These are phyloP conservation scores for Stichopus horrens DNA, from an alignment of 53 echinoderm and acorn worm species.

Conservation along the genomic window DNA sequence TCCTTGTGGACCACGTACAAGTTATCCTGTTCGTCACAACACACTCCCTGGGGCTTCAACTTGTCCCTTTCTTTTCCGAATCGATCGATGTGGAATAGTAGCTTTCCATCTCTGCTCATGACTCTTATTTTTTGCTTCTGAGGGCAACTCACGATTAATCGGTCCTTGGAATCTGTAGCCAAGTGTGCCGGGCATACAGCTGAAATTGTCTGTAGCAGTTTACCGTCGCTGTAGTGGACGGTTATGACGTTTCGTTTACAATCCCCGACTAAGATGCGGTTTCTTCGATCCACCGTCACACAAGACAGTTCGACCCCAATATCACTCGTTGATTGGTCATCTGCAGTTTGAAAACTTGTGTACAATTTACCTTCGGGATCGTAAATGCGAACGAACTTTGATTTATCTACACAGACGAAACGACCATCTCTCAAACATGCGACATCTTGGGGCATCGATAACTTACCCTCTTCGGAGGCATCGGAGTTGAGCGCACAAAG, in stretches of 20 bases:
- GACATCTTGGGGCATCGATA: slow-evolving; percentile 91
- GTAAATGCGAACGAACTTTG: slow-evolving; percentile 71
- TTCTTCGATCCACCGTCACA: slow-evolving; percentile 80
- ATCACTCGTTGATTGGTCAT: slow-evolving; percentile 37
- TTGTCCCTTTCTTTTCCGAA: slow-evolving; percentile 75
- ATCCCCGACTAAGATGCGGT: slow-evolving; percentile 76
- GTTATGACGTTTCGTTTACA: slow-evolving; percentile 73
- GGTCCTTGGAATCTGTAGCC: slow-evolving; percentile 69
- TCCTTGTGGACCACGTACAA: slow-evolving; percentile 91
- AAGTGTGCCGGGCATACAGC: slow-evolving; percentile 79
- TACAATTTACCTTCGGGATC: slow-evolving; percentile 67
- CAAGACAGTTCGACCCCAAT: slow-evolving; percentile 76
- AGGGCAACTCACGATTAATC: slow-evolving; percentile 78
- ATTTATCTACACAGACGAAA: slow-evolving; percentile 77
- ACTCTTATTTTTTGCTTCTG: slow-evolving; percentile 84
- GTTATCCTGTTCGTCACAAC: slow-evolving; percentile 76
- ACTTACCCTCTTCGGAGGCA: slow-evolving; percentile 57
- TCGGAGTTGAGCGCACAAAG: slow-evolving; percentile 71
- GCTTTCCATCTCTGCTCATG: slow-evolving; percentile 75
- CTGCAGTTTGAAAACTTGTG: slow-evolving; percentile 63
- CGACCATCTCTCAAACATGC: slow-evolving; percentile 85
- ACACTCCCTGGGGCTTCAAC: slow-evolving; percentile 76
- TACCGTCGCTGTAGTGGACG: slow-evolving; percentile 67
- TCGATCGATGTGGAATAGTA: slow-evolving; percentile 68
- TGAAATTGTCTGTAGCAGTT: slow-evolving; percentile 62